Evolutionary conservation across 2,113 vertebrate genomes (phyloP), one percentile per base, ranked within the genome.

Genomic region (Salminus brasiliensis): DNA sequence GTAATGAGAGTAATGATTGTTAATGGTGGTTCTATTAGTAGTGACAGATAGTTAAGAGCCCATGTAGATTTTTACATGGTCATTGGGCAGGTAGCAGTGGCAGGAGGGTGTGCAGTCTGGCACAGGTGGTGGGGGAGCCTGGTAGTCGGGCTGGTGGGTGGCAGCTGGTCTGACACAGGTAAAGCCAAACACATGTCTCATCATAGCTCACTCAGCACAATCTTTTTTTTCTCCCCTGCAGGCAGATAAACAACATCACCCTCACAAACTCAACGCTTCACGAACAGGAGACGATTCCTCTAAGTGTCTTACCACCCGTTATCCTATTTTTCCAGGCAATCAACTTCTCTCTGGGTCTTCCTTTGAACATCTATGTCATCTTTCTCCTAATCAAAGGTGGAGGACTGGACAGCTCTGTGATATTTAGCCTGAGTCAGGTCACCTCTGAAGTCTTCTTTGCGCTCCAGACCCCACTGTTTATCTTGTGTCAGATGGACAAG

Each of bases 281-380:
- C 13, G 15, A 13, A 34, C 0, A 18, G 60, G 29, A 63, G 1
- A 29, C 1, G 1, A 1, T 32, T 2, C 1, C 6, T 21, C 27
- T 34, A 1, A 3, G 30, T 21, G 1, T 63, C 0, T 34, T 30
- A 21, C 34, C 60, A 13, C 3, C 3, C 27, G 18, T 34, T 12
- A 1, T 73, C 2, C 16, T 27, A 1, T 0, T 4, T 16, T 25
- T 62, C 5, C 47, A 41, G 1, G 23, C 30, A 45, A n/a, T 66
- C n/a, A 73, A 73, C 60, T n/a, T 73, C 57, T 4, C 41, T n/a
- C 2, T 73, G 5, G 47, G 77, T 21, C 1, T 74, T 45, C 78
- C 71, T 45, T 25, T 49, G 21, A 25, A 79, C 65, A 27, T 25
- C 29, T 75, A 52, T 29, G 12, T 69, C 23, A 23, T 79, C 25